Base-by-base conservation (phyloP, 2,797 vertebrate species). In the Epinephelus malabaricus region DNA sequence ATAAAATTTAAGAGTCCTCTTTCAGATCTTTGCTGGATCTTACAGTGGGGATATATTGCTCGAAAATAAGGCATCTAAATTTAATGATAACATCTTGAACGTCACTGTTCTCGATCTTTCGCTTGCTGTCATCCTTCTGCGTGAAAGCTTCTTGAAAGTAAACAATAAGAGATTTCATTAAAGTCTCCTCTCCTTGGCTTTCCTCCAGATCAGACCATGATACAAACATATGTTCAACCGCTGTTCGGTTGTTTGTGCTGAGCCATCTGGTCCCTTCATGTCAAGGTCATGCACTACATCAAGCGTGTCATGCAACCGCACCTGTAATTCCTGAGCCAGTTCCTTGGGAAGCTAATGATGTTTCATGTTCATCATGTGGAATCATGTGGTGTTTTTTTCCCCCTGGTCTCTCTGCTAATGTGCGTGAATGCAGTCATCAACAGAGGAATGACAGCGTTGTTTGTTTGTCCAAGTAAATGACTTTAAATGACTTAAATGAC, bases 201-300 rank as follows among this genome's bases (percentile, higher is more conserved):
- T 5, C 54, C 60, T 85, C 78, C 85, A 76, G 72, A 59, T 78
- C 62, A 53, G 69, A 60, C 51, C 27, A 8, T 19, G 62, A 67
- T 50, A 21, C 49, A 69, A 83, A 86, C 89, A 89, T 58, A 86
- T 84, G 83, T 74, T 75, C 43, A n/a, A 47, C 73, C 7, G 11
- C 70, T 81, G 87, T 65, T 75, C 59, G 62, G 75, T 82, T 84
- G 67, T 82, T 76, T 78, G 86, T 34, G 27, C 65, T 34, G 55
- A 73, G 61, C 88, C 86, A 92, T 86, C 87, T 88, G 89, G 68
- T 75, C 46, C 43, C 17, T 38, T 43, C 71, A 79, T 85, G 83
- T 89, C 86, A 91, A 92, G 88, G 88, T 88, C 81, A 70, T 27
- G 77, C 58, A 55, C 81, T 78, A 73, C 79, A 90, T 84, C 71